These are phyloP conservation scores for Montipora capitata DNA, from an alignment of 92 coral and sea anemone genomes.

Conservation along the genomic window DNA sequence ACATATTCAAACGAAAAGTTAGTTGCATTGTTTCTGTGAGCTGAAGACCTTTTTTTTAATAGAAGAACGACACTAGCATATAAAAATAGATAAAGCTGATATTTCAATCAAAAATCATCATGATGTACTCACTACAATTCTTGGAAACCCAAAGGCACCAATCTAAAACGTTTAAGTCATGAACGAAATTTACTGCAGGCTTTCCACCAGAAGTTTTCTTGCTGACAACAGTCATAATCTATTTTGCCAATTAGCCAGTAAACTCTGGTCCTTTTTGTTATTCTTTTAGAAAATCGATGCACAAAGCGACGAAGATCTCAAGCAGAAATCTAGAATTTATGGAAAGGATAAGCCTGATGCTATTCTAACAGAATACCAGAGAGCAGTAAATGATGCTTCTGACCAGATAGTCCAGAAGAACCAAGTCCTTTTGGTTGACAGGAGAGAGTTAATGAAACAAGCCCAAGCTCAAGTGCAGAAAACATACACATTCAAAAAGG, in stretches of 20 bases:
- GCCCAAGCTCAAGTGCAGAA: conserved; percentile 17
- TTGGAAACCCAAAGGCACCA: background rate
- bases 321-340: conserved; percentile 43
- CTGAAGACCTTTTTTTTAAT: background rate
- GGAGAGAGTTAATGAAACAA: conserved; percentile 25
- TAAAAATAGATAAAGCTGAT: conserved; percentile 2
- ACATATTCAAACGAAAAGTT: background rate
- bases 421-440: conserved; percentile 13
- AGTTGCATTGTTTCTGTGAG: background rate
- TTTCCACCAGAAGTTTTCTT: background rate
- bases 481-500: too few species aligned
- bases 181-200: conserved; percentile 1
- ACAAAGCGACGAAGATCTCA: conserved; percentile 4
- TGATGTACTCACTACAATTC: background rate
- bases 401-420: conserved; percentile 35
- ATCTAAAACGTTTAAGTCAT: conserved; percentile 1
- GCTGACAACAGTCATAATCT: conserved; percentile 2
- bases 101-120: background rate
- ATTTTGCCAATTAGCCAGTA: conserved; percentile 3
- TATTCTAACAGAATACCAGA: conserved; percentile 46
- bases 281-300: background rate
- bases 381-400: conserved; percentile 48
- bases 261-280: conserved; percentile 2
- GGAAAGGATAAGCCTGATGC: conserved; percentile 24
- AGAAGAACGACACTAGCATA: background rate